Conservation (phyloP, 2,797 vertebrate genomes). For the Paguma larvata region DNA sequence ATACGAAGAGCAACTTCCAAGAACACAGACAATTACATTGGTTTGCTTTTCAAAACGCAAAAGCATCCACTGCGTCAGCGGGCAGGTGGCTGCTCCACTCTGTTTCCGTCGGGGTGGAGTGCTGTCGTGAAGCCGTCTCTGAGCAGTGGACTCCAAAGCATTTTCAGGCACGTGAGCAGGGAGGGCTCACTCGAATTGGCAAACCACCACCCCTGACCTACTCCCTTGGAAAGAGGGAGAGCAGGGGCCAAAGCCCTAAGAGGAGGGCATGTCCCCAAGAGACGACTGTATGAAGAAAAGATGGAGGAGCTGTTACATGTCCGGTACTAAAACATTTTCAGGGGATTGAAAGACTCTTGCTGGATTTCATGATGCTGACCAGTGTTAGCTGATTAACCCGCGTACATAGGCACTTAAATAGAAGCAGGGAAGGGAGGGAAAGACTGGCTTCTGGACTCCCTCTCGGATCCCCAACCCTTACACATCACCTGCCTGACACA, state of each 20-base stretch:
- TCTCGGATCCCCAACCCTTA: background rate
- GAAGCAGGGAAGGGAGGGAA: slow-evolving; percentile 60
- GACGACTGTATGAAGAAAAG: slow-evolving; percentile 79
- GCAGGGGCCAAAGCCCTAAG: slow-evolving; percentile 34
- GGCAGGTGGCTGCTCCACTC: slow-evolving; percentile 84
- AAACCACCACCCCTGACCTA: slow-evolving; percentile 43
- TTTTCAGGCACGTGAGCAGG: slow-evolving; percentile 84
- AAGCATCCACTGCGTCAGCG: slow-evolving; percentile 82
- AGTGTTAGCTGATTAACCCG: slow-evolving; percentile 80
- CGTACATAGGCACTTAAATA: slow-evolving; percentile 71
- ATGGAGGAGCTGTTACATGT: slow-evolving; percentile 89
- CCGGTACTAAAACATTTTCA: slow-evolving; percentile 83
- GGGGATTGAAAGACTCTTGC: slow-evolving; percentile 80
- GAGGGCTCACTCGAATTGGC: slow-evolving; percentile 72
- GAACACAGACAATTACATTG: slow-evolving; percentile 82
- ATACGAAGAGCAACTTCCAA: slow-evolving; percentile 88
- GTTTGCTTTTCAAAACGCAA: slow-evolving; percentile 84
- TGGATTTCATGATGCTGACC: slow-evolving; percentile 79
- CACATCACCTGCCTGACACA: background rate
- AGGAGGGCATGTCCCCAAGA: slow-evolving; percentile 72
- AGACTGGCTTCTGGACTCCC: slow-evolving; percentile 81
- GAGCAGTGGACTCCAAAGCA: slow-evolving; percentile 92
- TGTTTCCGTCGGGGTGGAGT: slow-evolving; percentile 87
- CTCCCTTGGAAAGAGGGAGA: slow-evolving; percentile 43
- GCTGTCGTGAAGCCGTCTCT: slow-evolving; percentile 88